A percentile compares a stretch with the other conserved stretches of the same genome.
Evolutionary conservation across 2,888 invertebrate species (phyloP).

Genomic region (Polyploca ridens): DNA sequence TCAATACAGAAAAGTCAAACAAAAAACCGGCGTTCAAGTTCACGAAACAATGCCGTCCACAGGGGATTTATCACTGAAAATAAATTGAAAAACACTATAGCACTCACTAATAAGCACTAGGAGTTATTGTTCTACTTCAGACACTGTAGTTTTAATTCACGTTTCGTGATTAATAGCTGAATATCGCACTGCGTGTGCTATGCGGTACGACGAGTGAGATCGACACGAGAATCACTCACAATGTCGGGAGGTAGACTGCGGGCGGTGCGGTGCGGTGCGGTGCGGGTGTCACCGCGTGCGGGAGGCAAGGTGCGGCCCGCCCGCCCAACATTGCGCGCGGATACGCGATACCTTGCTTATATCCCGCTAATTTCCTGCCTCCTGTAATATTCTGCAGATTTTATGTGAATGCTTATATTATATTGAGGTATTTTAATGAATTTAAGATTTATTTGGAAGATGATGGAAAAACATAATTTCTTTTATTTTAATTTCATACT

Average conservation of each 20-base stretch:
- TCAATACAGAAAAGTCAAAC: neutral
- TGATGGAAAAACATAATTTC: no score
- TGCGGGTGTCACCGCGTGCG: conserved; percentile 37
- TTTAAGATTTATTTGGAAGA: no score
- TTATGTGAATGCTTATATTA: conserved; percentile 25
- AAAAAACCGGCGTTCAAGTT: conserved; percentile 10
- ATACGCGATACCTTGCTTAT: conserved; percentile 49
- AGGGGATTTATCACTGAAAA: neutral
- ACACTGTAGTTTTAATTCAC: conserved; percentile 17
- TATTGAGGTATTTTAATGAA: no score
- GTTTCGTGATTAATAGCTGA: conserved; percentile 13
- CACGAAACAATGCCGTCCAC: neutral
- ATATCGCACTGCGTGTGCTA: conserved; percentile 19
- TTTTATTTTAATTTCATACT: no score
- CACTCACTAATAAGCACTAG: conserved; percentile 6
- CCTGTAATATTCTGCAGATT: conserved; percentile 18
- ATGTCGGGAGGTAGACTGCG: conserved; percentile 54
- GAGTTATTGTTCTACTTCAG: neutral
- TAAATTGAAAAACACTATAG: neutral
- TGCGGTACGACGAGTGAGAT: conserved; percentile 19
- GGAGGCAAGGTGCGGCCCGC: conserved; percentile 53
- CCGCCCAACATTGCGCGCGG: conserved; percentile 47
- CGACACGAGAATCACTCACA: conserved; percentile 30
- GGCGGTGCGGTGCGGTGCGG: conserved; percentile 54
- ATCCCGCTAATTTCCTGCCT: conserved; percentile 47